A percentile compares a stretch with the other conserved stretches of the same genome.
Evolutionary conservation across 35 echinoderm and acorn worm genomes (phyloP).

Genomic region (Chiridota heheva): DNA sequence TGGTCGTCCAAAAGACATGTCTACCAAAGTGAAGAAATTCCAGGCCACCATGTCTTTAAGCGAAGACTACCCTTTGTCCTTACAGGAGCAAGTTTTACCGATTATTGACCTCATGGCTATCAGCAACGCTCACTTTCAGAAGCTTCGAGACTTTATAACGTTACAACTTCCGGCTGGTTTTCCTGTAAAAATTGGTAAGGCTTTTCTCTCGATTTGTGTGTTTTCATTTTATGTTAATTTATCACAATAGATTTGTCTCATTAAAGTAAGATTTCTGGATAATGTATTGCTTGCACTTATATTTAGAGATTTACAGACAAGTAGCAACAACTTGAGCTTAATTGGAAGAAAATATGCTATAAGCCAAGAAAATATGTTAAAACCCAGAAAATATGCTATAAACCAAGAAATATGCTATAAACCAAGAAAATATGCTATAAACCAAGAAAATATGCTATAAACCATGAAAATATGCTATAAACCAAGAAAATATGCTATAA

Average conservation of each 20-base stretch:
- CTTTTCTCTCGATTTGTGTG: not conserved
- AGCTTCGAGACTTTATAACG: conserved; percentile 95
- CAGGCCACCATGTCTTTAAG: conserved; percentile 87
- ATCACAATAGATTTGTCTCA: not conserved
- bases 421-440: no score
- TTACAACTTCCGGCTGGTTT: conserved; percentile 94
- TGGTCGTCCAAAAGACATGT: conserved; percentile 82
- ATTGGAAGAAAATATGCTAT: no score
- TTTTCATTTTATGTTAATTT: not conserved
- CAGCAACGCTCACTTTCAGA: conserved; percentile 96
- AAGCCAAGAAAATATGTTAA: no score
- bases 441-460: no score
- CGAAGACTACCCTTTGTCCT: conserved; percentile 85
- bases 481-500: no score
- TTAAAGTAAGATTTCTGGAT: not conserved
- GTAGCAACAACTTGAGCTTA: no score
- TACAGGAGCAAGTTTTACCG: conserved; percentile 96
- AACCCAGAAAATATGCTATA: no score
- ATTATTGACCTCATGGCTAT: conserved; percentile 99
- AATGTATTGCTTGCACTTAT: no score
- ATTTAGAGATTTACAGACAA: no score
- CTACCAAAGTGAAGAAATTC: conserved; percentile 91
- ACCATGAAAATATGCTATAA: no score
- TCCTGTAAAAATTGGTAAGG: conserved; percentile 94
- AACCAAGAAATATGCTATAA: no score